Evolutionary conservation across 2,888 invertebrate genomes (phyloP).

Genomic region (Oscheius onirici): DNA sequence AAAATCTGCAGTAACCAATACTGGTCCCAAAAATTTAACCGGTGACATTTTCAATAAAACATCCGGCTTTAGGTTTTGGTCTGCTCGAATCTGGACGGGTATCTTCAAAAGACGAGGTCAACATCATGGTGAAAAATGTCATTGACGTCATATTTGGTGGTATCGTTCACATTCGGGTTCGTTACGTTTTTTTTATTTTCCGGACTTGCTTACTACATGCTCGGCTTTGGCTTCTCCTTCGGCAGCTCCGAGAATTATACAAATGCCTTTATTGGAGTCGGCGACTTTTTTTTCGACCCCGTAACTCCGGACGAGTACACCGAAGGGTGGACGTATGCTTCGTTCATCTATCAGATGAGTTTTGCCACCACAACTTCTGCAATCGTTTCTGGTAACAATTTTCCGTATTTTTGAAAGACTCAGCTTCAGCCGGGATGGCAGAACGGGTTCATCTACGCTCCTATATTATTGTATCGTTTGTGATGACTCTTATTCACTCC

Average conservation of each 20-base stretch:
- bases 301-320: constrained; percentile 35
- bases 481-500: constrained; percentile 49
- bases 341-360: constrained; percentile 64
- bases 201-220: constrained; percentile 89
- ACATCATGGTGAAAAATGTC: constrained; percentile 87
- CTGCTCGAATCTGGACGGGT: constrained; percentile 63
- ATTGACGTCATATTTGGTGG: constrained; percentile 87
- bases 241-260: constrained; percentile 74
- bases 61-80: constrained; percentile 63
- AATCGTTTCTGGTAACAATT: constrained; percentile 58
- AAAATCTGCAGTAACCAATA: too few relatives aligned
- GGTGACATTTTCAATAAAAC: too few relatives aligned
- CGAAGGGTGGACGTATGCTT: constrained; percentile 60
- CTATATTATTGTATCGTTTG: constrained; percentile 55
- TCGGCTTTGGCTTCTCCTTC: constrained; percentile 90
- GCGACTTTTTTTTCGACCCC: constrained; percentile 62
- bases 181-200: too few relatives aligned
- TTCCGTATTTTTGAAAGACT: not conserved
- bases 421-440: constrained; percentile 62
- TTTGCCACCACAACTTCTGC: constrained; percentile 65
- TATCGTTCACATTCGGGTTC: not conserved
- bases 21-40: too few relatives aligned
- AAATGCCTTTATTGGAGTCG: constrained; percentile 58
- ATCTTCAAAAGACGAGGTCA: constrained; percentile 65
- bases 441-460: constrained; percentile 60